Percentiles rank a stretch among this genome's conserved stretches.
phyloP scores from a whole-genome alignment of 2,797 vertebrate genomes.

The Acomys russatus region DNA sequence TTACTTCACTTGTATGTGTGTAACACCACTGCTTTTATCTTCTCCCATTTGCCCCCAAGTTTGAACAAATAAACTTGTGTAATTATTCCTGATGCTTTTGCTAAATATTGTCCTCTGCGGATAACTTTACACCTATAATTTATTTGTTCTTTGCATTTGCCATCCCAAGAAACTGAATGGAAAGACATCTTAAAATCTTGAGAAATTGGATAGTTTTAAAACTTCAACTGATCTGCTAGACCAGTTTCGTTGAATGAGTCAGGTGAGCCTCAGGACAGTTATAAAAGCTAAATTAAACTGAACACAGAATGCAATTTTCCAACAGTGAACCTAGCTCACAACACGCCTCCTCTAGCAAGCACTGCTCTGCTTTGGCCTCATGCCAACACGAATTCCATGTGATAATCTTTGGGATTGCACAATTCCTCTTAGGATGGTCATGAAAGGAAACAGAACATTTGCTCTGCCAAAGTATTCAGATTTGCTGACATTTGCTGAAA shows the following conservation, averaged over 20 bases:
- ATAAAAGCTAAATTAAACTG: slow-evolving; percentile 57
- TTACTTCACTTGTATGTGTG: background rate
- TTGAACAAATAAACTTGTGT: background rate
- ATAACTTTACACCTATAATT: background rate
- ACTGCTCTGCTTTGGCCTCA: background rate
- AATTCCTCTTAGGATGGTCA: slow-evolving; percentile 59
- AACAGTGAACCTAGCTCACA: slow-evolving; percentile 37
- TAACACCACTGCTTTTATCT: background rate
- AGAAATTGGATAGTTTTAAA: background rate
- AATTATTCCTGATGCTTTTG: background rate
- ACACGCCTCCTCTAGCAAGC: slow-evolving; percentile 36
- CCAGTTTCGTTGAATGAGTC: slow-evolving; percentile 52
- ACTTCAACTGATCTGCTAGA: slow-evolving; percentile 65
- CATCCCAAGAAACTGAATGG: slow-evolving; percentile 4
- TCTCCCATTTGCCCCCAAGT: background rate
- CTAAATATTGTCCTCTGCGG: background rate
- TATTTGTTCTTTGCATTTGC: background rate
- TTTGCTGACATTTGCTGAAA: slow-evolving; percentile 73
- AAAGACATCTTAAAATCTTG: slow-evolving; percentile 43
- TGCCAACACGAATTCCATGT: background rate
- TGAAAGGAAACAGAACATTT: slow-evolving; percentile 69
- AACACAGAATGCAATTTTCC: slow-evolving; percentile 65
- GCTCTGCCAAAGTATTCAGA: slow-evolving; percentile 66
- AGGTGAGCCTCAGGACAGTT: slow-evolving; percentile 59
- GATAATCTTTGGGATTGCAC: slow-evolving; percentile 65